Evolutionary conservation across 1,140 invertebrate genomes (phyloP).

Genomic region (Drosophila takahashii): DNA sequence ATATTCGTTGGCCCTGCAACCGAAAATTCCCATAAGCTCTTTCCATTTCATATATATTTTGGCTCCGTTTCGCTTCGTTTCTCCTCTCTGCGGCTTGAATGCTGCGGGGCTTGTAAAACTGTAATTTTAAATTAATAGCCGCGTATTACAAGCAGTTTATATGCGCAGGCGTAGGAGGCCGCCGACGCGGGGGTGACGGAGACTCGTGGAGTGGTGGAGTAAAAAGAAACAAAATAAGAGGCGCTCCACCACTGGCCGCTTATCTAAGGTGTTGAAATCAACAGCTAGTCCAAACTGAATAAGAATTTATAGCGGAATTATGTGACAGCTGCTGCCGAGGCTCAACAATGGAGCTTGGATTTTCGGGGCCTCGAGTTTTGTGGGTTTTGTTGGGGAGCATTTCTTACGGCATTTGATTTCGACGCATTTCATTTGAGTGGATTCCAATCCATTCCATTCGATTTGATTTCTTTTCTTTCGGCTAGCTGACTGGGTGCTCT

Average conservation of each 20-base stretch:
- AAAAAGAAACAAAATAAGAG: neutral
- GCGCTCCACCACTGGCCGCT: slow-evolving; percentile 25
- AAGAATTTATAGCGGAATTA: slow-evolving; percentile 84
- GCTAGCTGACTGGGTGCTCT: slow-evolving; percentile 55
- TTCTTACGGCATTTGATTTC: slow-evolving; percentile 75
- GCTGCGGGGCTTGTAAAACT: slow-evolving; percentile 70
- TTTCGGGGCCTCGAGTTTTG: slow-evolving; percentile 24
- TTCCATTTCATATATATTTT: slow-evolving; percentile 37
- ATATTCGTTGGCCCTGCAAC: neutral
- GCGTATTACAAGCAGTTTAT: slow-evolving; percentile 83
- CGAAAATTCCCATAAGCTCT: slow-evolving; percentile 16
- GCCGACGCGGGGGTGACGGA: slow-evolving; percentile 31
- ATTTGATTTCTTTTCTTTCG: slow-evolving; percentile 60
- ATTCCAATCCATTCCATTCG: slow-evolving; percentile 34
- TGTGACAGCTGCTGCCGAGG: slow-evolving; percentile 76
- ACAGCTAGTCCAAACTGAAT: slow-evolving; percentile 83
- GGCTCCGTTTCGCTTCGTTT: slow-evolving; percentile 16
- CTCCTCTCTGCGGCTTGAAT: slow-evolving; percentile 12
- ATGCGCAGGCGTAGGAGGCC: slow-evolving; percentile 73
- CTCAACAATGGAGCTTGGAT: slow-evolving; percentile 38
- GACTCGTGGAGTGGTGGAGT: slow-evolving; percentile 10
- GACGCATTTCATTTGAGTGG: slow-evolving; percentile 65
- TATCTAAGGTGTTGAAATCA: slow-evolving; percentile 81
- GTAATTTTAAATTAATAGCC: slow-evolving; percentile 83
- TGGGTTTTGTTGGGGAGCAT: slow-evolving; percentile 49